A percentile compares a stretch with the other conserved stretches of the same genome.
Conservation (phyloP, 2,888 invertebrate genomes). For the Crematogaster levior region DNA sequence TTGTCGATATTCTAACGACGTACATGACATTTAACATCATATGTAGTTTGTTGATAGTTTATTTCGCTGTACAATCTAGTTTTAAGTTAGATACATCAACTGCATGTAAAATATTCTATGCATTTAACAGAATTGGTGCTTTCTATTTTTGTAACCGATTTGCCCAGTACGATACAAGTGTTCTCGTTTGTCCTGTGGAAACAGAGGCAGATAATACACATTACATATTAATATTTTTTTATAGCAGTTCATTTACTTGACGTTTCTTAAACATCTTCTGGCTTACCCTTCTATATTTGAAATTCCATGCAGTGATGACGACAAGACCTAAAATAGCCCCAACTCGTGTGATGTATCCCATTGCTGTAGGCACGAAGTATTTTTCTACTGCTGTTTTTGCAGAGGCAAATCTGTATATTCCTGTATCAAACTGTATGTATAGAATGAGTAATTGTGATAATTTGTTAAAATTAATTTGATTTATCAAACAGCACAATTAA, state of each 20-base stretch:
- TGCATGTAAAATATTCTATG: constrained; percentile 4
- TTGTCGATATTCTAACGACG: neutral
- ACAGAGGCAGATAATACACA: constrained; percentile 79
- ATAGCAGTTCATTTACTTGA: neutral
- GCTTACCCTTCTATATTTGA: constrained; percentile 11
- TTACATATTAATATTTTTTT: constrained; percentile 78
- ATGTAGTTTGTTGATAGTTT: neutral
- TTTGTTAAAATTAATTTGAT: constrained; percentile 12
- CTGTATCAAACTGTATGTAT: constrained; percentile 91
- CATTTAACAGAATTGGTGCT: constrained; percentile 87
- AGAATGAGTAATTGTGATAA: constrained; percentile 17
- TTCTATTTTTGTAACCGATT: constrained; percentile 91
- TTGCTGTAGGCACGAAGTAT: constrained; percentile 89
- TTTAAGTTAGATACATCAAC: neutral
- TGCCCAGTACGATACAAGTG: constrained; percentile 89
- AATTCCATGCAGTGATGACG: neutral
- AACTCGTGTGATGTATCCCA: rapidly evolving
- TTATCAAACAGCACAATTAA: neutral
- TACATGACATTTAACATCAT: neutral
- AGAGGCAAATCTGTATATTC: constrained; percentile 90
- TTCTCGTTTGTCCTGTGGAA: constrained; percentile 86
- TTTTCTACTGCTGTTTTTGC: constrained; percentile 90
- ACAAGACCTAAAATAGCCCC: rapidly evolving
- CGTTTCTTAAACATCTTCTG: neutral
- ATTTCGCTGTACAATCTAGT: constrained; percentile 6